Percentiles rank a stretch among this genome's conserved stretches.
These are phyloP conservation scores for Sinhomidia bicolor DNA, from an alignment of 2,888 invertebrate genomes.

Conservation along the genomic window DNA sequence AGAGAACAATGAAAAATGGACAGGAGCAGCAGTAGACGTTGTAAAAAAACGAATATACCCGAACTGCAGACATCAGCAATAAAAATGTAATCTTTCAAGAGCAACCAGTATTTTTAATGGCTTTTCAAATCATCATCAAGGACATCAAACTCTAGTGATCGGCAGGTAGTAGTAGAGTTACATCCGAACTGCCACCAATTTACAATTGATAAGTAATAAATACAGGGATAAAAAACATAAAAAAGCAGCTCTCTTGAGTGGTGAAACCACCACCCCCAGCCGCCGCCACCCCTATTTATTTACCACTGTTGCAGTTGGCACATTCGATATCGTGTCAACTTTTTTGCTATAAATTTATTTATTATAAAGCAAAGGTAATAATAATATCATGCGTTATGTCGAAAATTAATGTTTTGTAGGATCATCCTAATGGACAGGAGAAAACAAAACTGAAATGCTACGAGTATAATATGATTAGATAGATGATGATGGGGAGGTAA, in stretches of 20 bases:
- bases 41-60: constrained; percentile 39
- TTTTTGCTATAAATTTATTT: constrained; percentile 3
- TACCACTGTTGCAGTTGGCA: background rate
- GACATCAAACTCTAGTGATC: constrained; percentile 42
- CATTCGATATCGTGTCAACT: constrained; percentile 12
- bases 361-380: background rate
- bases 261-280: constrained; percentile 39
- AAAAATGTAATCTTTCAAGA: constrained; percentile 64
- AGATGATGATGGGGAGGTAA: background rate
- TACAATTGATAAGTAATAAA: constrained; percentile 46
- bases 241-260: constrained; percentile 32
- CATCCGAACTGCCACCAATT: constrained; percentile 56
- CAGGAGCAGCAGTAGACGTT: background rate
- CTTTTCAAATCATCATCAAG: constrained; percentile 56
- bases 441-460: background rate
- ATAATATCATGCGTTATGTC: background rate
- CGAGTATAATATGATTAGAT: background rate
- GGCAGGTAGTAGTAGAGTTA: constrained; percentile 27
- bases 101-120: constrained; percentile 65
- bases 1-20: constrained; percentile 7
- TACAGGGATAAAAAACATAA: constrained; percentile 26
- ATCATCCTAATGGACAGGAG: background rate
- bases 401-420: background rate
- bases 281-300: constrained; percentile 39
- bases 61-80: constrained; percentile 41